These are phyloP conservation scores for Macaria liturata DNA, from an alignment of 2,888 invertebrate genomes.

Conservation along the genomic window DNA sequence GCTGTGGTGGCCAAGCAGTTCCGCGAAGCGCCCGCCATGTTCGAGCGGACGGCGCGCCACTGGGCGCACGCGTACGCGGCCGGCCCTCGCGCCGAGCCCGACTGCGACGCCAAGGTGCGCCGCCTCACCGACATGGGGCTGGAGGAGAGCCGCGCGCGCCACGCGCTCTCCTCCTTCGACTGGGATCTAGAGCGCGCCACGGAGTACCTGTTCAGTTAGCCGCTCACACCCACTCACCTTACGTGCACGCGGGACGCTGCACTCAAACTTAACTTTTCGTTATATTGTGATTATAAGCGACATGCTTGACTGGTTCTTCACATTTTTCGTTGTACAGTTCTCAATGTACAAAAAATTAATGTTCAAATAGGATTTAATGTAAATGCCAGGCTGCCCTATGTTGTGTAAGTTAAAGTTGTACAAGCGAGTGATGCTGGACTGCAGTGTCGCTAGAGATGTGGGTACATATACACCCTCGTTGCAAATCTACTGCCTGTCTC, in stretches of 20 bases:
- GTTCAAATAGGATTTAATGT: no score
- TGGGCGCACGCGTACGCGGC: conserved; percentile 98
- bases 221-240: not conserved
- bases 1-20: conserved; percentile 99
- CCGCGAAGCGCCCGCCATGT: conserved; percentile 94
- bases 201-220: conserved; percentile 83
- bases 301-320: not conserved
- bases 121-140: conserved; percentile 97
- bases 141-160: conserved; percentile 93
- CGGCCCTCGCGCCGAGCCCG: conserved; percentile 80
- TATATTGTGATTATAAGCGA: not conserved
- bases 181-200: conserved; percentile 97
- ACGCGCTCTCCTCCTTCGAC: conserved; percentile 94
- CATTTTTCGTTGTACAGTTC: no score
- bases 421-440: no score
- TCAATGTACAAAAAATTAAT: no score
- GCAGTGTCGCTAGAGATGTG: no score
- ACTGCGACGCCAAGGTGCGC: conserved; percentile 94
- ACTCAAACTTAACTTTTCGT: not conserved
- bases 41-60: conserved; percentile 95
- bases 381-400: no score
- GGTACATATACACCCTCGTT: no score
- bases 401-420: no score
- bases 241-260: not conserved
- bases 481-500: no score